Base-by-base conservation (phyloP, 2,888 invertebrate genomes). In the Argyra leucocephala region DNA sequence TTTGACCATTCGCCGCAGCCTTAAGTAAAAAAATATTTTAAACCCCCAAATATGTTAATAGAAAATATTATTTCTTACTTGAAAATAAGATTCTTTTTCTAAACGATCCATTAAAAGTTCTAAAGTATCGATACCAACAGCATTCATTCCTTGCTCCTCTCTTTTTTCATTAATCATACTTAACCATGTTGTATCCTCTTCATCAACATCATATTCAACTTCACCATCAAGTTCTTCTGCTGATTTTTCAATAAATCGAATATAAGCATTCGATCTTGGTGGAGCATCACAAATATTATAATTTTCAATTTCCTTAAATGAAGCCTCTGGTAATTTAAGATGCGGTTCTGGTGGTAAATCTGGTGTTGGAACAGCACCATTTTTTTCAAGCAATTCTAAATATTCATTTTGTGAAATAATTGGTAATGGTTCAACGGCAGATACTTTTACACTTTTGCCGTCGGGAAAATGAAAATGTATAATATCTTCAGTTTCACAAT, bases 31-130 rank as follows among this genome's bases (percentile, higher is more conserved):
- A 12, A 62, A 48, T 31, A 22, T 24, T 61, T 1, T 6, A 61
- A 61, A 61, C 5, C 15, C 58, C n/a, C 61, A 58, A 6, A 10
- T 7, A 69, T 24, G 18, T 22, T 7, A 64, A 61, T 3, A 48
- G 15, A 48, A 2, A 18, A 18, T 18, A 18, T 18, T 18, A 18
- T 7, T 48, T 64, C 66, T 24, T 73, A 88, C 88, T 80, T 94
- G 93, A 77, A 96, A 96, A 78, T 93, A 94, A 1, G 96, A 96
- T 78, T 97, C 97, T 78, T 99, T 99, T 76, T 99, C 98, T 71
- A 99, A 82, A 65, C 97, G 85, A 80, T 99, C 98, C 95, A 99
- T 97, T 1, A 98, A 81, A n/a, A 94, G 79, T 77, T 99, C 98
- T 76, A 99, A 86, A 0, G 89, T 90, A 75, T 95, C 93, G 26